Evolutionary conservation across 2,113 vertebrate genomes (phyloP).

Genomic region (Neolamprologus toae): DNA sequence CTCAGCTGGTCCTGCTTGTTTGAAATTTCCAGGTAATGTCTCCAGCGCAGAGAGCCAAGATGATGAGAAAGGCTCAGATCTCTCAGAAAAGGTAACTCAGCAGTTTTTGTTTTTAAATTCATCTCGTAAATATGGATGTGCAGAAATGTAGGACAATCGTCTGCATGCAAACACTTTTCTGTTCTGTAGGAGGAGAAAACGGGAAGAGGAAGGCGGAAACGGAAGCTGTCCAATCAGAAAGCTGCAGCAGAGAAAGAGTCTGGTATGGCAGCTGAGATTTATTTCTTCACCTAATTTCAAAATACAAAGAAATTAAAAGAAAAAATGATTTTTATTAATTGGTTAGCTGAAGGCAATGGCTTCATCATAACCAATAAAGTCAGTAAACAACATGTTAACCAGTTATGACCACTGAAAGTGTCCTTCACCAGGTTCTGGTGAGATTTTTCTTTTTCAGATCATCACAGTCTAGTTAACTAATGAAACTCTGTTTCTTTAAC

Average conservation of each 20-base stretch:
- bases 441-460: background rate
- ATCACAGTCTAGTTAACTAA: background rate
- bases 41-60: constrained; percentile 57
- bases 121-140: background rate
- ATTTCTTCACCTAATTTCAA: background rate
- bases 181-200: constrained; percentile 51
- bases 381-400: background rate
- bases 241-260: constrained; percentile 3
- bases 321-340: background rate
- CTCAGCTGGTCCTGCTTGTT: background rate
- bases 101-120: background rate
- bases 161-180: background rate
- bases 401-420: background rate
- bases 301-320: background rate
- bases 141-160: background rate
- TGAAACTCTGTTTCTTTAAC: background rate
- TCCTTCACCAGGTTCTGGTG: background rate
- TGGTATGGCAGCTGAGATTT: background rate
- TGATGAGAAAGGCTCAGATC: constrained; percentile 40
- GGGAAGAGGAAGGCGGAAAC: constrained; percentile 37
- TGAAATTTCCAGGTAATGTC: constrained; percentile 32
- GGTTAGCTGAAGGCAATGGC: background rate
- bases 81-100: constrained; percentile 49
- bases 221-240: constrained; percentile 32
- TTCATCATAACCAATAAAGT: background rate